A percentile compares a stretch with the other conserved stretches of the same genome.
phyloP scores from a whole-genome alignment of 2,888 invertebrate genomes.

The Dorcus hopei region DNA sequence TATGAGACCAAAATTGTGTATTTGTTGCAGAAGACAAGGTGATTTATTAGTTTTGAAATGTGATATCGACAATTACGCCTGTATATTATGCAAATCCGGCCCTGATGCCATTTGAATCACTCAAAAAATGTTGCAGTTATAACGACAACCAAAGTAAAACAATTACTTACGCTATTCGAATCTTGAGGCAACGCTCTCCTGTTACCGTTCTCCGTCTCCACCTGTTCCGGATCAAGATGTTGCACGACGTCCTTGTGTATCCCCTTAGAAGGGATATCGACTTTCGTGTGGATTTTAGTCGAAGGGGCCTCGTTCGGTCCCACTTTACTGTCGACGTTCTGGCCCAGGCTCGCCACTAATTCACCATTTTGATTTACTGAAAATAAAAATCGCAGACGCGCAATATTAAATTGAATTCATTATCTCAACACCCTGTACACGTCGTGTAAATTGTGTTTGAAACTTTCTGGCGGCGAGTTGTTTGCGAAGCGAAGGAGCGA shows the following conservation, averaged over 20 bases:
- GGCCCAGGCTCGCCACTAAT: conserved; percentile 44
- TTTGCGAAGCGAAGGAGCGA: not conserved
- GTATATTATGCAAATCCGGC: conserved; percentile 1
- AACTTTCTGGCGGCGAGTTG: not conserved
- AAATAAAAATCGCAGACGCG: conserved; percentile 24
- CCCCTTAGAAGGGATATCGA: conserved; percentile 57
- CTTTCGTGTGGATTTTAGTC: conserved; percentile 53
- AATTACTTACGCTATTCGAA: conserved; percentile 50
- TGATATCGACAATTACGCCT: too few relatives aligned
- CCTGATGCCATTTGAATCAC: too few relatives aligned
- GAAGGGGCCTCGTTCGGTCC: conserved; percentile 47
- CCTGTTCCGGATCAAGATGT: conserved; percentile 34
- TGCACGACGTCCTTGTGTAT: conserved; percentile 56
- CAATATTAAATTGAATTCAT: not conserved
- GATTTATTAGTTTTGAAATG: too few relatives aligned
- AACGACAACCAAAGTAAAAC: too few relatives aligned
- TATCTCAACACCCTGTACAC: not conserved
- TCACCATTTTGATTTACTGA: conserved; percentile 48
- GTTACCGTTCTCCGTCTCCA: conserved; percentile 37
- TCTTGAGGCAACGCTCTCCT: conserved; percentile 53
- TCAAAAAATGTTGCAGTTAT: too few relatives aligned
- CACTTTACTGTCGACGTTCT: conserved; percentile 39
- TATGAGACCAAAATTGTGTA: too few relatives aligned
- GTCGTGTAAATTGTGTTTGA: not conserved
- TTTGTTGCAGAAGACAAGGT: too few relatives aligned